phyloP scores from a whole-genome alignment of 2,888 invertebrate genomes.

The Cheilosia variabilis region DNA sequence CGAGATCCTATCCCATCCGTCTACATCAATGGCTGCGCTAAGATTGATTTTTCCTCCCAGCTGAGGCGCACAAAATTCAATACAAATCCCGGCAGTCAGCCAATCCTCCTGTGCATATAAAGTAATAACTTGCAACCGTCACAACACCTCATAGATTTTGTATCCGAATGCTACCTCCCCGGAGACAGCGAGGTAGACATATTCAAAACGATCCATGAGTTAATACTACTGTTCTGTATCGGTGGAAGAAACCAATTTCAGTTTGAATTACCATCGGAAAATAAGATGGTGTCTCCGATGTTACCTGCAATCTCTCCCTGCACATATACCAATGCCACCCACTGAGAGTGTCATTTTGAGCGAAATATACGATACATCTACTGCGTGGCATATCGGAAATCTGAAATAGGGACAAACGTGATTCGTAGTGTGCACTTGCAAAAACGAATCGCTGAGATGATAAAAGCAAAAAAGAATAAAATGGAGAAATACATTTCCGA shows the following conservation, averaged over 20 bases:
- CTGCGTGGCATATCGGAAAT: slow-evolving; percentile 62
- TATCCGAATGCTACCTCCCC: slow-evolving; percentile 22
- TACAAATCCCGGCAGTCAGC: slow-evolving; percentile 58
- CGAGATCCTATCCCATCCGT: slow-evolving; percentile 1
- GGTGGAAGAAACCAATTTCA: slow-evolving; percentile 71
- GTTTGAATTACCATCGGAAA: slow-evolving; percentile 67
- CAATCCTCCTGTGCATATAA: slow-evolving; percentile 46
- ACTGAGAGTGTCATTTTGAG: slow-evolving; percentile 42
- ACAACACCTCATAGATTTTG: slow-evolving; percentile 60
- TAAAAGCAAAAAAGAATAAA: not conserved
- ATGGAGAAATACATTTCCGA: slow-evolving; percentile 7
- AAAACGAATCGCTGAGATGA: not conserved
- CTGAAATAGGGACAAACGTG: slow-evolving; percentile 63
- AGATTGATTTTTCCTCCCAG: slow-evolving; percentile 54
- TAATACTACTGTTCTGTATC: not conserved
- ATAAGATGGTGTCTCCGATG: slow-evolving; percentile 37
- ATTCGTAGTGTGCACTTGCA: slow-evolving; percentile 45
- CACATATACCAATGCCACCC: slow-evolving; percentile 26
- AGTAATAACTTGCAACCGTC: slow-evolving; percentile 73
- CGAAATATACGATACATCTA: slow-evolving; percentile 30
- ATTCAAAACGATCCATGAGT: slow-evolving; percentile 68
- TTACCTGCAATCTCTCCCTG: slow-evolving; percentile 31
- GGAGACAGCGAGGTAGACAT: slow-evolving; percentile 40
- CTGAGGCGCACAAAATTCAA: slow-evolving; percentile 47
- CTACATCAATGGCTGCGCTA: slow-evolving; percentile 21